Percentiles rank a stretch among this genome's conserved stretches.
phyloP scores from a whole-genome alignment of 2,888 invertebrate genomes.

The Campoletis raptor region DNA sequence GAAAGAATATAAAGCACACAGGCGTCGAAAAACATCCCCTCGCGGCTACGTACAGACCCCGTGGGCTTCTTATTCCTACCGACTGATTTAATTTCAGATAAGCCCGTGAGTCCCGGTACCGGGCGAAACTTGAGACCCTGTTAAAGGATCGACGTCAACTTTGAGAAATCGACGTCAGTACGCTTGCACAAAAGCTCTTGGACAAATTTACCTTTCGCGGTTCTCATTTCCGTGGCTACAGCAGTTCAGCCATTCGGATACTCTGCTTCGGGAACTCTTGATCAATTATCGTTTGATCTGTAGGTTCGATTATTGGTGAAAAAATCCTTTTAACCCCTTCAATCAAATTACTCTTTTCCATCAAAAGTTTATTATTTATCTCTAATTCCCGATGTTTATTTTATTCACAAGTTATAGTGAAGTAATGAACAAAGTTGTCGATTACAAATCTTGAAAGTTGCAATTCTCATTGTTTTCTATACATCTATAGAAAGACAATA shows the following conservation, averaged over 20 bases:
- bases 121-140: conserved; percentile 66
- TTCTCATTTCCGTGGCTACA: background rate
- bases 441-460: background rate
- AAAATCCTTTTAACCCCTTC: background rate
- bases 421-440: background rate
- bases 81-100: conserved; percentile 79
- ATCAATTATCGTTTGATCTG: conserved; percentile 31
- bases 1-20: conserved; percentile 26
- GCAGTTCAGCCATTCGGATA: background rate
- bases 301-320: conserved; percentile 22
- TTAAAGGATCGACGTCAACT: conserved; percentile 73
- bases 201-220: conserved; percentile 58
- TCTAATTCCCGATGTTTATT: background rate
- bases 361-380: background rate
- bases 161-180: conserved; percentile 56
- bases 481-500: background rate
- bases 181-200: conserved; percentile 47
- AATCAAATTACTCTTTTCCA: background rate
- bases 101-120: conserved; percentile 65
- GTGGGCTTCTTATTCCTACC: conserved; percentile 67
- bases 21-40: conserved; percentile 39
- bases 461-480: background rate
- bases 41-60: conserved; percentile 45
- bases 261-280: background rate
- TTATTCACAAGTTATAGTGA: background rate